Percentiles rank a stretch among this genome's conserved stretches.
Conservation (phyloP, 2,797 vertebrate genomes). For the Rhynchotus rufescens region DNA sequence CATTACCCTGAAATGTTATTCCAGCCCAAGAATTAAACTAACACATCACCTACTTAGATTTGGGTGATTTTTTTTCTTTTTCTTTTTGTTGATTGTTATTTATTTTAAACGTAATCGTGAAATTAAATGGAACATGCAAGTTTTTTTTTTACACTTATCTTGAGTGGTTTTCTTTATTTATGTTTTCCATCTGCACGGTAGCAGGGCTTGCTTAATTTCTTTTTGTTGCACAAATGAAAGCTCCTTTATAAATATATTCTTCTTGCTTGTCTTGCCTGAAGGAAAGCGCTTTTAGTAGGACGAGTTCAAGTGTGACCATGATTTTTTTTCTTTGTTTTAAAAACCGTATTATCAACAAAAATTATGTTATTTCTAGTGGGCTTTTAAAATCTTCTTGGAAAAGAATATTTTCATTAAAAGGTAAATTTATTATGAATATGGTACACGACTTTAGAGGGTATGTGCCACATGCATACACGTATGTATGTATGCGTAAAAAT, state of each 20-base stretch:
- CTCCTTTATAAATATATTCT: background rate
- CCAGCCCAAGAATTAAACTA: background rate
- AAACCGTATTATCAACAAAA: background rate
- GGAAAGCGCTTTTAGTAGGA: background rate
- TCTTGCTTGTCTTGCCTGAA: background rate
- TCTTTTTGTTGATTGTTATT: background rate
- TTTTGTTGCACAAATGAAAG: background rate
- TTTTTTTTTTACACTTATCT: background rate
- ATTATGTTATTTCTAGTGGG: too few species aligned
- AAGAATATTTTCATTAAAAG: background rate
- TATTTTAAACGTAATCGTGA: slow-evolving; percentile 9
- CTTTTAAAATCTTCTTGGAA: background rate
- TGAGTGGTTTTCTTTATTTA: slow-evolving; percentile 28
- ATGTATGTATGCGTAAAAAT: accelerated
- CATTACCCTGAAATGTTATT: slow-evolving; percentile 47
- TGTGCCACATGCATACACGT: accelerated
- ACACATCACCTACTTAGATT: background rate
- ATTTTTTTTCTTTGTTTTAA: background rate
- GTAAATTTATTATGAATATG: accelerated
- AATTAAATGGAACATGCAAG: background rate
- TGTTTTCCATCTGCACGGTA: background rate
- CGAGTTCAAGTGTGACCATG: background rate
- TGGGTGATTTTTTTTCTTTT: background rate
- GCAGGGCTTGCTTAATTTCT: background rate
- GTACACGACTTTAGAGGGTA: accelerated